Base-by-base conservation (phyloP, 1,140 invertebrate species). In the Calliopsis andreniformis region DNA sequence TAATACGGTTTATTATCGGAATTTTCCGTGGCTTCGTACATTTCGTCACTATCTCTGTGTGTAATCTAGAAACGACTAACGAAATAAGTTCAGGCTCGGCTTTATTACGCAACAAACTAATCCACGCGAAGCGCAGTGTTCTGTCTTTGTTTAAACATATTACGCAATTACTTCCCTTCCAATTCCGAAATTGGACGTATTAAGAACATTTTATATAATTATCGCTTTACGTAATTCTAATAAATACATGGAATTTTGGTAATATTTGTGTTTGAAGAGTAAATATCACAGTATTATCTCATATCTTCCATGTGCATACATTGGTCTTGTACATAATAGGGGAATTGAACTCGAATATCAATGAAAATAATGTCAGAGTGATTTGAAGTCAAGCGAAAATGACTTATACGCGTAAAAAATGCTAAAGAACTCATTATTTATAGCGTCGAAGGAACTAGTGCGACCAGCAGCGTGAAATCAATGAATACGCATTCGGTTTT, bases 401-500 rank as follows among this genome's bases (percentile, higher is more conserved):
- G n/a, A n/a, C n/a, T n/a, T n/a, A n/a, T n/a, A n/a, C n/a, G n/a
- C n/a, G n/a, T n/a, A n/a, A n/a, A n/a, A n/a, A n/a, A n/a, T n/a
- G n/a, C n/a, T n/a, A n/a, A n/a, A n/a, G n/a, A n/a, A n/a, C n/a
- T n/a, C n/a, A n/a, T n/a, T n/a, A n/a, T n/a, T n/a, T n/a, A n/a
- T n/a, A n/a, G n/a, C n/a, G n/a, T n/a, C n/a, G n/a, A n/a, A n/a
- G n/a, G n/a, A n/a, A n/a, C n/a, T n/a, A n/a, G n/a, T 63, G 32
- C 23, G 28, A 12, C 51, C 69, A 73, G 78, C 69, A 58, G 68
- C 32, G 68, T 47, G 68, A 78, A 72, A 64, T 81, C 55, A 62
- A 39, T 51, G 49, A 23, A 49, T 64, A 68, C 70, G 16, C 47
- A 69, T 32, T 80, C 66, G 63, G 62, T 67, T 80, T 78, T 61